Evolutionary conservation across 2,797 vertebrate species (phyloP).

Genomic region (Mus caroli): DNA sequence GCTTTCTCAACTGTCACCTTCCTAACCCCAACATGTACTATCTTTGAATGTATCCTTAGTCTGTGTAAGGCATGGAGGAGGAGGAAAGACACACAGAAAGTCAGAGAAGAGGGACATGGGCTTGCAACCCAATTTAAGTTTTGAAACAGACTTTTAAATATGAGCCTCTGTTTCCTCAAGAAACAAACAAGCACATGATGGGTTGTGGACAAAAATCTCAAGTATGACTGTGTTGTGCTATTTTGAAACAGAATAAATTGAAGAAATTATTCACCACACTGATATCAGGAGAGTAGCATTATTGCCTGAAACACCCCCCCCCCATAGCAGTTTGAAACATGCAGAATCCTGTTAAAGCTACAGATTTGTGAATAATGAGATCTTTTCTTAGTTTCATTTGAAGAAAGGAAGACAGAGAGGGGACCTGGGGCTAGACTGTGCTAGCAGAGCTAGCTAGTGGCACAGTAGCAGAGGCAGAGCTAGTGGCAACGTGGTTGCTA

Average conservation of each 20-base stretch:
- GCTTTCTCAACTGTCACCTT: neutral
- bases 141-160: slow-evolving; percentile 43
- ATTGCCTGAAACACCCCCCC: neutral
- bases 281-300: slow-evolving; percentile 19
- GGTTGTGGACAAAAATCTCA: slow-evolving; percentile 3
- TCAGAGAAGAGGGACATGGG: neutral
- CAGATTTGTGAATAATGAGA: slow-evolving; percentile 64
- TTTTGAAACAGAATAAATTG: slow-evolving; percentile 37
- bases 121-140: neutral
- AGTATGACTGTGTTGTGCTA: neutral
- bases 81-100: neutral
- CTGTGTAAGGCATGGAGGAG: neutral
- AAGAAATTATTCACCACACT: slow-evolving; percentile 44
- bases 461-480: neutral
- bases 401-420: slow-evolving; percentile 55
- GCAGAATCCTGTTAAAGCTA: neutral
- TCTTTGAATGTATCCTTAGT: neutral
- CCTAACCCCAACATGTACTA: neutral
- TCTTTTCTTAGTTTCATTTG: slow-evolving; percentile 47
- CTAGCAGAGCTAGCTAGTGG: neutral
- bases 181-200: neutral
- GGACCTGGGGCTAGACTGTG: neutral
- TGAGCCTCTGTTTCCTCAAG: neutral
- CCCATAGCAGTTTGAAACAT: neutral
- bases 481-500: neutral